A percentile compares a stretch with the other conserved stretches of the same genome.
These are phyloP conservation scores for Gobius niger DNA, from an alignment of 2,113 vertebrate species.

Conservation along the genomic window DNA sequence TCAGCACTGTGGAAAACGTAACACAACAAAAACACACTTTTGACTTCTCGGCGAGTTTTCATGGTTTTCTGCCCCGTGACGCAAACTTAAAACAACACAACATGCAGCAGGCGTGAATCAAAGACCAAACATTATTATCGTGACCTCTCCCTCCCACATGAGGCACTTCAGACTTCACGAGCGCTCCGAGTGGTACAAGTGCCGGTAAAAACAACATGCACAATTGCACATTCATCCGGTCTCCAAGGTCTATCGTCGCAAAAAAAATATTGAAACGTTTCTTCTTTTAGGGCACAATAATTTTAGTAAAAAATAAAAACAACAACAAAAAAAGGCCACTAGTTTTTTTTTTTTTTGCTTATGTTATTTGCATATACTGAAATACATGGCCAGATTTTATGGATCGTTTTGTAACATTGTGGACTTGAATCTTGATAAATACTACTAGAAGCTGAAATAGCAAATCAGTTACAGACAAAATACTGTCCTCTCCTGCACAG, in stretches of 20 bases:
- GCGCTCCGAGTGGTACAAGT: conserved; percentile 45
- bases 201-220: conserved; percentile 37
- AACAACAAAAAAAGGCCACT: conserved; percentile 54
- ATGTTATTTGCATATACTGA: conserved; percentile 36
- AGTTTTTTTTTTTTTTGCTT: conserved; percentile 32
- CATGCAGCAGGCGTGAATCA: conserved; percentile 5
- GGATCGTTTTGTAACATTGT: conserved; percentile 19
- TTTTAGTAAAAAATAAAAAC: conserved; percentile 8
- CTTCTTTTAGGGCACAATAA: not conserved
- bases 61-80: conserved; percentile 12
- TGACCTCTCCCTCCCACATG: not conserved
- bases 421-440: conserved; percentile 49
- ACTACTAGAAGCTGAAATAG: conserved; percentile 38
- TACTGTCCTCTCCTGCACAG: conserved; percentile 61
- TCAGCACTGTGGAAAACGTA: conserved; percentile 35
- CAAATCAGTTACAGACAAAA: conserved; percentile 58
- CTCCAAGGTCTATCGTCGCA: not conserved
- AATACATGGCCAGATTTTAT: conserved; percentile 45
- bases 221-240: conserved; percentile 11
- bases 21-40: conserved; percentile 30
- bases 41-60: conserved; percentile 11
- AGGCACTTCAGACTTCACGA: conserved; percentile 42
- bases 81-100: not conserved
- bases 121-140: not conserved
- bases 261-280: conserved; percentile 12